Conservation (phyloP, 2,888 invertebrate genomes). For the Agrypnus murinus region DNA sequence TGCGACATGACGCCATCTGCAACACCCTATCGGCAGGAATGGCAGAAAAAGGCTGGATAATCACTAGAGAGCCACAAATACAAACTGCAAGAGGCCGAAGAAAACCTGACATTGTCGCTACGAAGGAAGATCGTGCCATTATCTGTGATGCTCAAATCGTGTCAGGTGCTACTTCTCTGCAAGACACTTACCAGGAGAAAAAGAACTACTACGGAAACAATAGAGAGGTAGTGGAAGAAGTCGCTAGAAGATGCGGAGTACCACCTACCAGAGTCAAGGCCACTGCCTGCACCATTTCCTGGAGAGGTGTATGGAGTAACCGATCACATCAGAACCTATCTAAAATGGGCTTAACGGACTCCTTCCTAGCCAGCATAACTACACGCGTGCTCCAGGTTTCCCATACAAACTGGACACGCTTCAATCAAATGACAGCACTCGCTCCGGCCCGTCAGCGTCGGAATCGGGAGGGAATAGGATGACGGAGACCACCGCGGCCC, state of each 20-base stretch:
- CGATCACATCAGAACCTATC: not conserved
- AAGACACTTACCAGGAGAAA: not conserved
- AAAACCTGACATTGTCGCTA: not conserved
- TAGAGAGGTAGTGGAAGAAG: not conserved
- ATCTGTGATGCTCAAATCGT: no score
- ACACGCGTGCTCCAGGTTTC: no score
- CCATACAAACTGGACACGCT: no score
- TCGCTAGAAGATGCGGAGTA: not conserved
- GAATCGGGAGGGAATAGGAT: no score
- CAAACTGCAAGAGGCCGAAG: not conserved
- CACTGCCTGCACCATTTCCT: not conserved
- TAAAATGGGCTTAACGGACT: not conserved
- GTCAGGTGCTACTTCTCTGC: not conserved
- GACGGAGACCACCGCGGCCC: no score
- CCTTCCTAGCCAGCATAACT: not conserved
- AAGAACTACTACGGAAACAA: no score
- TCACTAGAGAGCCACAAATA: not conserved
- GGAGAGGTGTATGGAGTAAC: not conserved
- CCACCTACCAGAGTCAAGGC: not conserved
- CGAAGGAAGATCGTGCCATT: not conserved
- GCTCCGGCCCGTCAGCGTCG: no score
- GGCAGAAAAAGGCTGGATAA: not conserved
- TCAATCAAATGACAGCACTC: no score
- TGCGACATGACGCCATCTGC: constrained; percentile 62
- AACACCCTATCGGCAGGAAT: constrained; percentile 48